Percentiles rank a stretch among this genome's conserved stretches.
phyloP scores from a whole-genome alignment of 2,888 invertebrate species.

The Argynnis bischoffii region DNA sequence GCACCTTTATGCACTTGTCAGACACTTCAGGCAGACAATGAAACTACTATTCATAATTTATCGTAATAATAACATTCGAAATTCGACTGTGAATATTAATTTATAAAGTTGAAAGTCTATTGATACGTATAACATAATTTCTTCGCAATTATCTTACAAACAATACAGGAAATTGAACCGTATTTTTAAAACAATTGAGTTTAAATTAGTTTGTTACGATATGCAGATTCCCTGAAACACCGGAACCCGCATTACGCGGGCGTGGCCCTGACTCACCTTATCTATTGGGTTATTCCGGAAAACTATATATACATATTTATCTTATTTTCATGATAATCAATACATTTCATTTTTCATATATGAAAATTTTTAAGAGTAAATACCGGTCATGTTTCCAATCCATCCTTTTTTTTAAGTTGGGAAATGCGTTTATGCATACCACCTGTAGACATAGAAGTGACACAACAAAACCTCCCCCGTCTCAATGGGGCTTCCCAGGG shows the following conservation, averaged over 20 bases:
- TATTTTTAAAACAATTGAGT: background rate
- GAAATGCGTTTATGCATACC: no score
- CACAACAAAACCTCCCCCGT: no score
- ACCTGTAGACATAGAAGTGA: no score
- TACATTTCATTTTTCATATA: background rate
- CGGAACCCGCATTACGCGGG: slow-evolving; percentile 67
- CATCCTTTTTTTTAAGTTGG: no score
- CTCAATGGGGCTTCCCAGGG: no score
- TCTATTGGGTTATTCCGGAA: slow-evolving; percentile 47
- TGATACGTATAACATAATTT: background rate
- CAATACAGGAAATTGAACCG: slow-evolving; percentile 1
- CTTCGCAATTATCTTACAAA: slow-evolving; percentile 10
- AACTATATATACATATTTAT: background rate
- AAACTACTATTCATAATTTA: slow-evolving; percentile 28
- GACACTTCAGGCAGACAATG: slow-evolving; percentile 26
- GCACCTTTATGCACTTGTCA: slow-evolving; percentile 21
- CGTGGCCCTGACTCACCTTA: slow-evolving; percentile 64
- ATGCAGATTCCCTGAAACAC: slow-evolving; percentile 50
- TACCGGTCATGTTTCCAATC: background rate
- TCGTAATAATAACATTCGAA: slow-evolving; percentile 7
- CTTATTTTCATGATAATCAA: background rate
- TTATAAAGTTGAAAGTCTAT: background rate
- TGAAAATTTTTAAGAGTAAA: no score
- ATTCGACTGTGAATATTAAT: background rate
- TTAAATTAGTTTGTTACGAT: slow-evolving; percentile 21